Evolutionary conservation across 1,140 invertebrate species (phyloP).

Genomic region (Oppia nitens): DNA sequence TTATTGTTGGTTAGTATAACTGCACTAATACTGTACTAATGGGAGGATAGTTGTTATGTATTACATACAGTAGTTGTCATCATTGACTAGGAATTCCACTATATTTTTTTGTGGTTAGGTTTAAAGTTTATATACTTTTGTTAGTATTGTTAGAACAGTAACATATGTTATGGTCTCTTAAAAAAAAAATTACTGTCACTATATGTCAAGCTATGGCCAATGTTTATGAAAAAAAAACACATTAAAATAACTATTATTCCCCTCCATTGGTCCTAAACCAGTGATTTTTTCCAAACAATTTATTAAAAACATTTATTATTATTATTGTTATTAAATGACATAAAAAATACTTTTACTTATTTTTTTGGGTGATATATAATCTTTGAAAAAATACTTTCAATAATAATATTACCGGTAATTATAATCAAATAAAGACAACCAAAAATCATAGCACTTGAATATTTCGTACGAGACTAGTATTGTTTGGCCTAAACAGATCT

Average conservation of each 20-base stretch:
- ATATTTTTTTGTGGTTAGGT: neutral
- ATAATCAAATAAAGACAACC: neutral
- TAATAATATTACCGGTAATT: neutral
- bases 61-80: neutral
- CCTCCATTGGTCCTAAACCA: neutral
- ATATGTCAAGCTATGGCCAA: neutral
- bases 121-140: neutral
- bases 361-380: neutral
- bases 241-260: neutral
- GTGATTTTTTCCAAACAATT: neutral
- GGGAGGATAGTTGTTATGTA: neutral
- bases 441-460: neutral
- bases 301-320: neutral
- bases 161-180: neutral
- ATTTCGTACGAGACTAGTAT: neutral
- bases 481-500: conserved; percentile 38
- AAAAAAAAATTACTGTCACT: neutral
- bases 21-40: neutral
- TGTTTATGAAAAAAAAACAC: neutral
- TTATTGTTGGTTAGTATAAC: too few species aligned
- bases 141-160: neutral
- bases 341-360: neutral
- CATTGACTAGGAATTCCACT: neutral
- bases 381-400: neutral
- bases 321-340: neutral